Conservation (phyloP, 2,888 invertebrate genomes). For the Pseudococcus jackbeardsleyi region DNA sequence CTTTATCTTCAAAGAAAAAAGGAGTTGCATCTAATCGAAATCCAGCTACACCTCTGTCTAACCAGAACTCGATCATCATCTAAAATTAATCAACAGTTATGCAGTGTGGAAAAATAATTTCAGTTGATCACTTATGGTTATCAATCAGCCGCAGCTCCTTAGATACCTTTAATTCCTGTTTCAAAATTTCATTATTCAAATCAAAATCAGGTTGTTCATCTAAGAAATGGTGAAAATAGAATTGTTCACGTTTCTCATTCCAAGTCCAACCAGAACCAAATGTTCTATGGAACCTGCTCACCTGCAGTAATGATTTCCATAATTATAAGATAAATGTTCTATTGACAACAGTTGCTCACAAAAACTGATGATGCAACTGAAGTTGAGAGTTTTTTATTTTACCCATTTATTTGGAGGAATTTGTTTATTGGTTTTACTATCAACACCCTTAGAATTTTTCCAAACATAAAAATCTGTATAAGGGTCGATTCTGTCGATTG, state of each 20-base stretch:
- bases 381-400: not conserved
- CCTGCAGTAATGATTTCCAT: not conserved
- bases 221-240: not conserved
- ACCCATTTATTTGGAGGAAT: not conserved
- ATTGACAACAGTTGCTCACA: too few relatives aligned
- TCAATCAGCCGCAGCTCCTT: too few relatives aligned
- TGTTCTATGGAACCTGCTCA: not conserved
- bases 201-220: not conserved
- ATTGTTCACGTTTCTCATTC: not conserved
- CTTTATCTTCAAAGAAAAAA: not conserved
- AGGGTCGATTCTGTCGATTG: not conserved
- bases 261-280: not conserved
- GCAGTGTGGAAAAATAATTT: too few relatives aligned
- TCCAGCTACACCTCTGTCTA: not conserved
- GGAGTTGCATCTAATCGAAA: not conserved
- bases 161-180: not conserved
- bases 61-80: not conserved
- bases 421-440: not conserved
- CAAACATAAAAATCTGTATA: not conserved
- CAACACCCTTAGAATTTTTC: not conserved
- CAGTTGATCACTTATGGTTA: too few relatives aligned
- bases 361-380: too few relatives aligned
- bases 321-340: too few relatives aligned
- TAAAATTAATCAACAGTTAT: not conserved
- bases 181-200: not conserved